A percentile compares a stretch with the other conserved stretches of the same genome.
phyloP scores from a whole-genome alignment of 2,797 vertebrate species.

The Rhyacichthys aspro region DNA sequence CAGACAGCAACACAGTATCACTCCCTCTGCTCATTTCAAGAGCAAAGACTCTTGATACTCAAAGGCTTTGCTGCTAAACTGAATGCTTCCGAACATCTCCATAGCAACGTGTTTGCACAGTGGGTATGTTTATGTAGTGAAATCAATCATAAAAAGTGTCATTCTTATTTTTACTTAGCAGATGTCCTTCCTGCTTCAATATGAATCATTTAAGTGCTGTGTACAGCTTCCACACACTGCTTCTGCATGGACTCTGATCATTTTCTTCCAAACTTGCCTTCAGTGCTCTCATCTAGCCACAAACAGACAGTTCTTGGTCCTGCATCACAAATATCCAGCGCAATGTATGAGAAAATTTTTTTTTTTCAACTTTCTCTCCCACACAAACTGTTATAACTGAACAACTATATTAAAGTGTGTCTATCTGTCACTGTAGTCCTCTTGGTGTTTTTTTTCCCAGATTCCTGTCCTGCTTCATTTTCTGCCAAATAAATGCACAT shows the following conservation, averaged over 20 bases:
- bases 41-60: conserved; percentile 45
- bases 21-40: conserved; percentile 35
- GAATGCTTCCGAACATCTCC: conserved; percentile 37
- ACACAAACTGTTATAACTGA: too few species aligned
- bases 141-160: conserved; percentile 17
- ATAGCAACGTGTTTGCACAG: conserved; percentile 27
- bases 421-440: too few species aligned
- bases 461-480: too few species aligned
- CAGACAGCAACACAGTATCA: conserved; percentile 40
- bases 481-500: too few species aligned
- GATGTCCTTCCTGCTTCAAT: background rate
- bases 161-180: background rate
- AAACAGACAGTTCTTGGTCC: too few species aligned
- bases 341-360: too few species aligned
- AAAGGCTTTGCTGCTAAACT: conserved; percentile 24
- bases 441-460: too few species aligned
- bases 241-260: background rate
- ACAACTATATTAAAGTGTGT: too few species aligned
- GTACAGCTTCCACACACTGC: background rate
- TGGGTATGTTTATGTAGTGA: conserved; percentile 41
- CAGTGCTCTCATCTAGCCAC: too few species aligned
- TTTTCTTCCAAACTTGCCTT: background rate
- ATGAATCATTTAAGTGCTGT: background rate
- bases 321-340: too few species aligned
- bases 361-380: too few species aligned